Conservation (phyloP, 2,797 vertebrate genomes). For the Tapirus indicus region DNA sequence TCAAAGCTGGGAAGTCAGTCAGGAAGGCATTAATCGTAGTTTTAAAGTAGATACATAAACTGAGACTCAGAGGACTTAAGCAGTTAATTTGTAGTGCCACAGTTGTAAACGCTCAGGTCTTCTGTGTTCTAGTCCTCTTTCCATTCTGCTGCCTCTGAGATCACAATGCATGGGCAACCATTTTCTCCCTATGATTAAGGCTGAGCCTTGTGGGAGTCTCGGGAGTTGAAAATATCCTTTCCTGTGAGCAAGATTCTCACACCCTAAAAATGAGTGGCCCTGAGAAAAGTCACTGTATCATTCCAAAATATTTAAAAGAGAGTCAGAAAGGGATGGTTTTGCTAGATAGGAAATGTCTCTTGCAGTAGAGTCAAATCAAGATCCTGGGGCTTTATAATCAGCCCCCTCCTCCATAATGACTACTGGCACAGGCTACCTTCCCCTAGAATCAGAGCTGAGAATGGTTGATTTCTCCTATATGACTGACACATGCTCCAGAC, state of each 20-base stretch:
- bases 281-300: not conserved
- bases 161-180: not conserved
- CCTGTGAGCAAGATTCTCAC: not conserved
- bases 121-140: not conserved
- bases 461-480: not conserved
- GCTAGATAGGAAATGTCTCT: not conserved
- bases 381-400: not conserved
- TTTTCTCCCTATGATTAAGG: not conserved
- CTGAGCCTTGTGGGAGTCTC: not conserved
- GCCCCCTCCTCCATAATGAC: not conserved
- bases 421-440: not conserved
- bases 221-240: not conserved
- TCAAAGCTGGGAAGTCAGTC: not conserved
- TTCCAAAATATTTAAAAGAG: not conserved
- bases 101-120: not conserved
- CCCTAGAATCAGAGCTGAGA: not conserved
- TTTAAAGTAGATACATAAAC: not conserved
- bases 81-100: not conserved
- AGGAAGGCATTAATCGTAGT: not conserved
- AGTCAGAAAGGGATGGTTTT: not conserved
- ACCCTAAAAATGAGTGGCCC: not conserved
- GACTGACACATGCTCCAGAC: not conserved
- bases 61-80: not conserved
- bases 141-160: not conserved
- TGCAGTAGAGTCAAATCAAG: not conserved